These are phyloP conservation scores for Spea bombifrons DNA, from an alignment of 2,113 vertebrate genomes.

Conservation along the genomic window DNA sequence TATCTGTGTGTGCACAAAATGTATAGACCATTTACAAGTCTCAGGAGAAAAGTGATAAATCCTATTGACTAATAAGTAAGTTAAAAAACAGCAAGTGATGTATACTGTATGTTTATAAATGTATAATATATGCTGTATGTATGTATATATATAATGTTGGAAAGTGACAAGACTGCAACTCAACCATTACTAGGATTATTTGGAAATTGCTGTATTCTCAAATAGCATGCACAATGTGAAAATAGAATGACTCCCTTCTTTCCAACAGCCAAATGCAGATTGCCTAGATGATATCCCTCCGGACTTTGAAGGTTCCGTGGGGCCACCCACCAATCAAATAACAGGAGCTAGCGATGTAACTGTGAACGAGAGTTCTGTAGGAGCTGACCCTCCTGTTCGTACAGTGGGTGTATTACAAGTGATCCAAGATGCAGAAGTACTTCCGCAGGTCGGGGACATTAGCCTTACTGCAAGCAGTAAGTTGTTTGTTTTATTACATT, in stretches of 20 bases:
- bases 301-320: slow-evolving; percentile 82
- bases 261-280: slow-evolving; percentile 80
- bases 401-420: slow-evolving; percentile 73
- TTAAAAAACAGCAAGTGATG: too few relatives aligned
- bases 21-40: too few relatives aligned
- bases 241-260: slow-evolving; percentile 11
- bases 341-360: slow-evolving; percentile 86
- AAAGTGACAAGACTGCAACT: too few relatives aligned
- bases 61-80: too few relatives aligned
- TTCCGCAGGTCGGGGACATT: slow-evolving; percentile 67
- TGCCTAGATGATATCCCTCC: slow-evolving; percentile 85
- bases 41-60: too few relatives aligned
- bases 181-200: too few relatives aligned
- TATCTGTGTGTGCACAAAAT: too few relatives aligned
- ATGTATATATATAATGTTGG: too few relatives aligned
- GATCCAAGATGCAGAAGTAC: slow-evolving; percentile 69
- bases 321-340: slow-evolving; percentile 78
- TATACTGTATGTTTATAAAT: too few relatives aligned
- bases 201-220: too few relatives aligned
- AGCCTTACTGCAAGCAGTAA: slow-evolving; percentile 80
- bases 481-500: slow-evolving; percentile 54
- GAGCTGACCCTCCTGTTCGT: slow-evolving; percentile 74
- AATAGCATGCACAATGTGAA: not conserved
- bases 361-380: slow-evolving; percentile 84
- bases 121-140: too few relatives aligned